Conservation (phyloP, 92 coral and sea anemone species). For the Diadumene lineata region DNA sequence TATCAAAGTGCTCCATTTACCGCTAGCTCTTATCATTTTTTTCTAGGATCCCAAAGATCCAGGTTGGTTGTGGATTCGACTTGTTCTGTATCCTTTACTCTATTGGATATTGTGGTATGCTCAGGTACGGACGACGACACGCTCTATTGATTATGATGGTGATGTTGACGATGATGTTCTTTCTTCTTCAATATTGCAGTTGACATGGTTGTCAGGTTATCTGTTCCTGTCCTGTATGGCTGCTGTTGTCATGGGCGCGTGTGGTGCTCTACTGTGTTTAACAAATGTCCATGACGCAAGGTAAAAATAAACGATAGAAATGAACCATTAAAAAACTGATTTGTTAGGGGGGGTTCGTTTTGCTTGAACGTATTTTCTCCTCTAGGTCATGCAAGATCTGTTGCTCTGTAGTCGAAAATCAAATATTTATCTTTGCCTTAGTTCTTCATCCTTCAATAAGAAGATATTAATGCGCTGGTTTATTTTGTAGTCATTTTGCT, state of each 20-base stretch:
- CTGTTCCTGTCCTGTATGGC: slow-evolving; percentile 23
- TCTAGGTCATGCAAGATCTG: too few species aligned
- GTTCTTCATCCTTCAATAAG: too few species aligned
- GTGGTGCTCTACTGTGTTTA: slow-evolving; percentile 26
- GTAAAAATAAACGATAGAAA: slow-evolving; percentile 3
- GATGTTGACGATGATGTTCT: neutral
- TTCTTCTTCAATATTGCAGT: neutral
- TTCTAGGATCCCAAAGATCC: slow-evolving; percentile 71
- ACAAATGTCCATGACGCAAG: slow-evolving; percentile 29
- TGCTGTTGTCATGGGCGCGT: slow-evolving; percentile 28
- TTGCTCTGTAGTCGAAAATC: too few species aligned
- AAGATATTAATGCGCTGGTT: too few species aligned
- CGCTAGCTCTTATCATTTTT: too few species aligned
- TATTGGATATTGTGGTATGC: slow-evolving; percentile 47
- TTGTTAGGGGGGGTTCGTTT: too few species aligned
- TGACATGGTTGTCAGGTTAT: slow-evolving; percentile 21
- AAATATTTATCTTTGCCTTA: too few species aligned
- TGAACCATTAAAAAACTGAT: too few species aligned
- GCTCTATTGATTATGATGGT: neutral
- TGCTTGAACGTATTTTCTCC: too few species aligned
- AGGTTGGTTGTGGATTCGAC: slow-evolving; percentile 71
- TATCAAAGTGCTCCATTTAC: too few species aligned
- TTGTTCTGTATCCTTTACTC: slow-evolving; percentile 28
- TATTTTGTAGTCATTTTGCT: slow-evolving; percentile 75
- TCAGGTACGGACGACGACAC: slow-evolving; percentile 38